phyloP scores from a whole-genome alignment of 2,797 vertebrate species.

The Botia almorhae region DNA sequence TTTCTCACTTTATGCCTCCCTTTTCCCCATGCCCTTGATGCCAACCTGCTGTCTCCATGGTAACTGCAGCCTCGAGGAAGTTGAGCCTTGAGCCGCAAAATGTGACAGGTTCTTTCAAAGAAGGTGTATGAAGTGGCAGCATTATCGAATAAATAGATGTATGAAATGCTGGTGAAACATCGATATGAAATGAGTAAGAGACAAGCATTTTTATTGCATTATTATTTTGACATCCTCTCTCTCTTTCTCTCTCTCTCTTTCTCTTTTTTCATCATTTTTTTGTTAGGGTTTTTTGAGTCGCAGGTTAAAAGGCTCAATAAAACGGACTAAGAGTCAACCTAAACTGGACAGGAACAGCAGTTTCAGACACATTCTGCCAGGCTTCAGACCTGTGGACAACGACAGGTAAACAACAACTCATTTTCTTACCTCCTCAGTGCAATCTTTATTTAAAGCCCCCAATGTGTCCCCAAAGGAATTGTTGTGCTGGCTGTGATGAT shows the following conservation, averaged over 20 bases:
- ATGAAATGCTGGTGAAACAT: conserved; percentile 30
- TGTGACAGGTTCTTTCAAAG: conserved; percentile 68
- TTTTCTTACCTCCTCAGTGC: neutral
- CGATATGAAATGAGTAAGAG: neutral
- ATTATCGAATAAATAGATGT: conserved; percentile 22
- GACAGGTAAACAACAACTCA: conserved; percentile 83
- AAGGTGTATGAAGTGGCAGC: conserved; percentile 49
- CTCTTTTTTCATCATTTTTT: conserved; percentile 39
- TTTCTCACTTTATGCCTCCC: conserved; percentile 26
- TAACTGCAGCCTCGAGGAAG: conserved; percentile 87
- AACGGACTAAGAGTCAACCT: conserved; percentile 98
- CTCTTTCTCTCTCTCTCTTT: conserved; percentile 51
- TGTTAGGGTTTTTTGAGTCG: conserved; percentile 95
- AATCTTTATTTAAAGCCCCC: neutral
- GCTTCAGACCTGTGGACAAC: conserved; percentile 92
- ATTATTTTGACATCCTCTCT: conserved; percentile 34
- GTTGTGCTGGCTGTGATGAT: neutral
- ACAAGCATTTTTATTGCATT: neutral
- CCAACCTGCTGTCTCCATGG: conserved; percentile 88
- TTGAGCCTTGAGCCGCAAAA: conserved; percentile 76
- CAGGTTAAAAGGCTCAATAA: conserved; percentile 97
- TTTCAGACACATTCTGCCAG: conserved; percentile 96
- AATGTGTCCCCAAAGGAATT: neutral
- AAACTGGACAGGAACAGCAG: conserved; percentile 98
- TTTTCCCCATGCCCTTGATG: conserved; percentile 67